These are phyloP conservation scores for Chrysotoxum bicinctum DNA, from an alignment of 2,888 invertebrate species.

Conservation along the genomic window DNA sequence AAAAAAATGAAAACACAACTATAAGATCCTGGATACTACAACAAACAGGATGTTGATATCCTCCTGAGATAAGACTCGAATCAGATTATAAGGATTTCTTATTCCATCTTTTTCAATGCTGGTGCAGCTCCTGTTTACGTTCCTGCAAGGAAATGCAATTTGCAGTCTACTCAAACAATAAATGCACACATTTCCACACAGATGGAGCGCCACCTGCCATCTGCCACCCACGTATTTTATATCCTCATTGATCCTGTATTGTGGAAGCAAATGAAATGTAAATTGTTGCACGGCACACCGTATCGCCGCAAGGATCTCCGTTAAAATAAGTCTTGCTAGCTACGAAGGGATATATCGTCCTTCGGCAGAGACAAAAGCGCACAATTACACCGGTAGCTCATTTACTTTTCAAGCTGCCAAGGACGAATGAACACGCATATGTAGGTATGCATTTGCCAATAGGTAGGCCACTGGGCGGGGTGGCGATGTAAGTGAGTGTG, in stretches of 20 bases:
- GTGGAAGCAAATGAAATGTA: constrained; percentile 57
- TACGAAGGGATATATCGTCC: background rate
- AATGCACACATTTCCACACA: constrained; percentile 13
- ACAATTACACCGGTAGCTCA: constrained; percentile 65
- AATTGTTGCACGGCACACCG: constrained; percentile 42
- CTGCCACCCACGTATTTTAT: background rate
- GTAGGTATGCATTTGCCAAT: background rate
- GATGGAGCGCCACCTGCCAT: background rate
- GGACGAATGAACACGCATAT: constrained; percentile 35
- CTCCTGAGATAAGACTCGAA: constrained; percentile 54
- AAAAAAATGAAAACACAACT: background rate
- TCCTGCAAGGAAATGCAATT: constrained; percentile 33
- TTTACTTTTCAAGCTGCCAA: constrained; percentile 49
- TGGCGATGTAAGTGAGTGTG: background rate
- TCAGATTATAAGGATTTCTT: constrained; percentile 51
- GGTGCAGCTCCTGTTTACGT: background rate
- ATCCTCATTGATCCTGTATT: constrained; percentile 26
- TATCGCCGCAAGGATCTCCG: constrained; percentile 26
- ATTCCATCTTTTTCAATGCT: constrained; percentile 5
- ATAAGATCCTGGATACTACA: background rate
- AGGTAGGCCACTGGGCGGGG: background rate
- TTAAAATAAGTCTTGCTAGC: constrained; percentile 36
- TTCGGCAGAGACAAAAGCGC: constrained; percentile 29
- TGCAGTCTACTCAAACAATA: constrained; percentile 23
- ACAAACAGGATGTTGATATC: constrained; percentile 54